Conservation (phyloP, 2,888 invertebrate genomes). For the Trissoscelio sp. region DNA sequence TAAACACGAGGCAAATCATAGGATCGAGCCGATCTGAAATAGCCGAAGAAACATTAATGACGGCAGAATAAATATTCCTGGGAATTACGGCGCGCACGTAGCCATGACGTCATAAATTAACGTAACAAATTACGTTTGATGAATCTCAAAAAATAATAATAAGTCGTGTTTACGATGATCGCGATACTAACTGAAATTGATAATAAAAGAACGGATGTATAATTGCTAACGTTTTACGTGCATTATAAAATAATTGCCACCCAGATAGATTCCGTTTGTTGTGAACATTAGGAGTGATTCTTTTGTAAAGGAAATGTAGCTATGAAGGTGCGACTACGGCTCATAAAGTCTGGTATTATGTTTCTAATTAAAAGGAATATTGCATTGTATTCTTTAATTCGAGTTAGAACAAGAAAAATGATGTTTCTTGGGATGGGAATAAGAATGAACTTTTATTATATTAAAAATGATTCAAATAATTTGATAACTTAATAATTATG, state of each 20-base stretch:
- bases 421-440: constrained; percentile 32
- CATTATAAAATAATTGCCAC: constrained; percentile 53
- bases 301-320: constrained; percentile 17
- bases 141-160: constrained; percentile 41
- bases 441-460: no score
- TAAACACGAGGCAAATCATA: constrained; percentile 65
- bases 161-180: constrained; percentile 44
- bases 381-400: constrained; percentile 62
- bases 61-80: constrained; percentile 57
- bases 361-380: constrained; percentile 79
- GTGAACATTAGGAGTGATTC: constrained; percentile 1
- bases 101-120: constrained; percentile 61
- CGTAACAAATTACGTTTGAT: constrained; percentile 57
- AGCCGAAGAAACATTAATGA: constrained; percentile 55
- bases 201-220: constrained; percentile 45
- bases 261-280: constrained; percentile 42
- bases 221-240: constrained; percentile 60
- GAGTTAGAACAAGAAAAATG: constrained; percentile 70
- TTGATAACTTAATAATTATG: no score
- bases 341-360: constrained; percentile 76
- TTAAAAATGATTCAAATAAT: no score
- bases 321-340: constrained; percentile 65
- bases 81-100: constrained; percentile 38
- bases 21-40: constrained; percentile 51
- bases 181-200: constrained; percentile 60